Conservation (phyloP, 2,888 invertebrate species). For the Sinhomidia bicolor region DNA sequence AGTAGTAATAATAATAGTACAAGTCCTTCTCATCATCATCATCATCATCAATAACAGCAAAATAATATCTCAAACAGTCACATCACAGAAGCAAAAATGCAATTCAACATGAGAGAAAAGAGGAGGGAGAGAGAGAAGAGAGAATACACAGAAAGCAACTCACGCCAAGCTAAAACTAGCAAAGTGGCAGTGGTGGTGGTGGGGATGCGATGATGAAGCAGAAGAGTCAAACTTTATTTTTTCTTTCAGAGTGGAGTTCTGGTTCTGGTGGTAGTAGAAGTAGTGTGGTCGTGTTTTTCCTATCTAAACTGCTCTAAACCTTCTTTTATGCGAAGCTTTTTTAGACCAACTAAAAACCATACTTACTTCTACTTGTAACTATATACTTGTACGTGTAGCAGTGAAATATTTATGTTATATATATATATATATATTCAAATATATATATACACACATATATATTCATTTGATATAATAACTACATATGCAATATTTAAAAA, state of each 20-base stretch:
- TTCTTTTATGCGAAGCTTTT: constrained; percentile 5
- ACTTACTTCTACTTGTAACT: neutral
- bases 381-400: neutral
- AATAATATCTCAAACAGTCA: constrained; percentile 10
- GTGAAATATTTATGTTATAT: neutral
- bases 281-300: constrained; percentile 19
- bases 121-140: neutral
- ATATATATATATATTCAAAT: neutral
- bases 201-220: constrained; percentile 15
- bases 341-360: constrained; percentile 22
- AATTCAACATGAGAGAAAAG: neutral
- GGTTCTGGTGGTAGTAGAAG: neutral
- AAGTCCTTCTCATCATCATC: neutral
- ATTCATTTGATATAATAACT: too few relatives aligned
- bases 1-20: too few relatives aligned
- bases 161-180: neutral
- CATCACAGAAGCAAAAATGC: constrained; percentile 15
- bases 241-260: constrained; percentile 24
- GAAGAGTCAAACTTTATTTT: constrained; percentile 51
- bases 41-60: neutral
- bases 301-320: constrained; percentile 5
- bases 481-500: too few relatives aligned
- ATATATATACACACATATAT: neutral
- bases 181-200: neutral
- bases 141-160: neutral